Evolutionary conservation across 2,113 vertebrate species (phyloP).

Genomic region (Hypomesus transpacificus): DNA sequence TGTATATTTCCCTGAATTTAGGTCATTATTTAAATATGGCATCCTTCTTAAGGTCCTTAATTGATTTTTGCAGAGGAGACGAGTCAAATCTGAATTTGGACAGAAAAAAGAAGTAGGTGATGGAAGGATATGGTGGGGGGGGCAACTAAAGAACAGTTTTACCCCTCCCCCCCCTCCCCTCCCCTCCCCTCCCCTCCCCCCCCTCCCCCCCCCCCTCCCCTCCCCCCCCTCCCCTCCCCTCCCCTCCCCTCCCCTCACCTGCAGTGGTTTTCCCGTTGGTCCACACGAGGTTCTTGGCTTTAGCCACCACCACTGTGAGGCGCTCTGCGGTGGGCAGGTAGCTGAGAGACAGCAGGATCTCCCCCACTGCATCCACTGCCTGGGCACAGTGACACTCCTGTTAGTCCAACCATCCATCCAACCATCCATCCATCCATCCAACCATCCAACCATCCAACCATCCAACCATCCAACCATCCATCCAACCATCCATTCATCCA

Average conservation of each 20-base stretch:
- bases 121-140: neutral
- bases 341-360: constrained; percentile 93
- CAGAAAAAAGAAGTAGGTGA: neutral
- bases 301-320: constrained; percentile 95
- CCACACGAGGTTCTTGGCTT: constrained; percentile 95
- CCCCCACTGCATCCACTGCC: constrained; percentile 87
- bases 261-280: constrained; percentile 84
- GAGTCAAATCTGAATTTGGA: no score
- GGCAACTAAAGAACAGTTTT: neutral
- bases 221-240: no score
- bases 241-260: no score
- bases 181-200: no score
- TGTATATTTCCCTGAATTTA: no score
- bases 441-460: neutral
- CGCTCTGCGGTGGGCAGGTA: constrained; percentile 96
- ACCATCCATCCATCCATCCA: neutral
- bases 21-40: neutral
- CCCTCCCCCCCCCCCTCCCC: no score
- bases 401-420: neutral
- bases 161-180: no score
- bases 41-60: no score
- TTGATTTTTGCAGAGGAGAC: no score
- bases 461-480: neutral
- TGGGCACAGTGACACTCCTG: constrained; percentile 39
- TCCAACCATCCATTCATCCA: neutral